Percentiles rank a stretch among this genome's conserved stretches.
Conservation (phyloP, 2,888 invertebrate genomes). For the Cheilosia vulpina region DNA sequence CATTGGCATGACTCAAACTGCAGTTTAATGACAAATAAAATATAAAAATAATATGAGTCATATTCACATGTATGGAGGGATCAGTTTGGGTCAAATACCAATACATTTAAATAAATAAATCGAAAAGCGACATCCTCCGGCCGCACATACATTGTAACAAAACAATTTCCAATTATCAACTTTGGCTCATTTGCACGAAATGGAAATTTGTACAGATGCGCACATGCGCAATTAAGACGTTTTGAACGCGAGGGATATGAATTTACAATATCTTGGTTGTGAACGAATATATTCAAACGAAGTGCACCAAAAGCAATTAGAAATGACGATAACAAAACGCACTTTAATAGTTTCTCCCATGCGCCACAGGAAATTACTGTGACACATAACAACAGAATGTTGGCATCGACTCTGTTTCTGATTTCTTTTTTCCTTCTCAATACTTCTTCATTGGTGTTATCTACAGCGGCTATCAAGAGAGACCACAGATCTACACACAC, state of each 20-base stretch:
- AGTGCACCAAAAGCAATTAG: not conserved
- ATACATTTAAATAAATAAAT: not conserved
- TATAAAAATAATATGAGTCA: too few relatives aligned
- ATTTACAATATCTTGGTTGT: not conserved
- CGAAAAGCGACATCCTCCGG: not conserved
- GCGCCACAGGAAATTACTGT: constrained; percentile 6
- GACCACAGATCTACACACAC: not conserved
- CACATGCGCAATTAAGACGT: not conserved
- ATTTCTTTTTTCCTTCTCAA: not conserved
- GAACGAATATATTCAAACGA: constrained; percentile 12
- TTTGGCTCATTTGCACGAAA: not conserved
- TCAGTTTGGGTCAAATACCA: not conserved
- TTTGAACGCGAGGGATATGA: not conserved
- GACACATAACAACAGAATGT: constrained; percentile 40
- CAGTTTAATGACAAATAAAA: too few relatives aligned
- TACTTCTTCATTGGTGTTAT: not conserved
- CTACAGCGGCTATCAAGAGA: not conserved
- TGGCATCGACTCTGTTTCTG: constrained; percentile 10
- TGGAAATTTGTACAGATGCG: not conserved
- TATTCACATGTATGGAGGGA: not conserved
- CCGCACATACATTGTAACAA: not conserved
- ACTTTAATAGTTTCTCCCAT: constrained; percentile 1
- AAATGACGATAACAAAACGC: constrained; percentile 1
- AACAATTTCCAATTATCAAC: not conserved
- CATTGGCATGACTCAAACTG: too few relatives aligned